These are phyloP conservation scores for Erinaceus europaeus DNA, from an alignment of 2,113 vertebrate genomes.

Conservation along the genomic window DNA sequence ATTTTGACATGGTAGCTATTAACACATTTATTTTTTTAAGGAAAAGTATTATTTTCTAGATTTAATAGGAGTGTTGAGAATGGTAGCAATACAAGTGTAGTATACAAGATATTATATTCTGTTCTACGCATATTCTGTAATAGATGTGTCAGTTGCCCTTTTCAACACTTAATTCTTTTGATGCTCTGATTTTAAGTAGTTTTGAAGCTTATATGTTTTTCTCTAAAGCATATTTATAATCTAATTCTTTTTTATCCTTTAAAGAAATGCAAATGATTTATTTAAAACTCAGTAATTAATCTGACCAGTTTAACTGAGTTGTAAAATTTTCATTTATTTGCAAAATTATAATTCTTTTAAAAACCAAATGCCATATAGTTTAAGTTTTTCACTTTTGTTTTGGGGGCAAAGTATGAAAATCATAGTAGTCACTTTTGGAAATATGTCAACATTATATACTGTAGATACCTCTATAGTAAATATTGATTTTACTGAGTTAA, in stretches of 20 bases:
- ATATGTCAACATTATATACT: background rate
- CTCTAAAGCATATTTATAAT: conserved; percentile 6
- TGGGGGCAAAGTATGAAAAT: conserved; percentile 21
- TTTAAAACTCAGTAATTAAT: background rate
- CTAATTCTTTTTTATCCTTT: background rate
- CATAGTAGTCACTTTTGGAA: background rate
- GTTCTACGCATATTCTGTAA: background rate
- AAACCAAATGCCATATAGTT: background rate
- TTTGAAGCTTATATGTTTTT: too few relatives aligned
- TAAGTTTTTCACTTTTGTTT: conserved; percentile 32
- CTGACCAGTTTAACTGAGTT: background rate
- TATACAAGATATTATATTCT: background rate
- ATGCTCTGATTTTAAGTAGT: background rate
- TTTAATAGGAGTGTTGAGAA: background rate
- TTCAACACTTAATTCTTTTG: background rate
- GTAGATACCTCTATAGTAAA: conserved; percentile 6
- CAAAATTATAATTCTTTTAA: conserved; percentile 11
- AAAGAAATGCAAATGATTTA: background rate
- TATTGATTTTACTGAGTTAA: conserved; percentile 29
- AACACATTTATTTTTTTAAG: background rate
- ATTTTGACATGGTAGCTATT: background rate
- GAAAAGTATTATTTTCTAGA: background rate
- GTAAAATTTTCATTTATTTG: background rate
- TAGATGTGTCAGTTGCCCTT: background rate
- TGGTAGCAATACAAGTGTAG: background rate